Evolutionary conservation across 1,140 invertebrate genomes (phyloP).

Genomic region (Philaenus spumarius): DNA sequence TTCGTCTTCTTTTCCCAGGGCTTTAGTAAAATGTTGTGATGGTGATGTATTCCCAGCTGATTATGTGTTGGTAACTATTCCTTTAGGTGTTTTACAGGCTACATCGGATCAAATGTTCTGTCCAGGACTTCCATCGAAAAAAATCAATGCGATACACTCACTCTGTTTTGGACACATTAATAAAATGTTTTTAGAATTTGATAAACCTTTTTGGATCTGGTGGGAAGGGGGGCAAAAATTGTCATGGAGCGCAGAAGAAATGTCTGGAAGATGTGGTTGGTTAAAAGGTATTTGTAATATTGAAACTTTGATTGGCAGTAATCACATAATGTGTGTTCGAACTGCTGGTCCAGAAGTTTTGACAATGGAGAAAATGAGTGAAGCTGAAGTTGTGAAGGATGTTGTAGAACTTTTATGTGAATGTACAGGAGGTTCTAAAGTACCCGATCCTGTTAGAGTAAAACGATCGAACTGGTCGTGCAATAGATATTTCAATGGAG

Average conservation of each 20-base stretch:
- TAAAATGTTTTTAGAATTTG: conserved; percentile 79
- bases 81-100: conserved; percentile 77
- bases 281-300: conserved; percentile 56
- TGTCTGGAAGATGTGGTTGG: conserved; percentile 55
- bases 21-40: conserved; percentile 27
- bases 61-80: conserved; percentile 75
- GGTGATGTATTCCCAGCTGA: conserved; percentile 64
- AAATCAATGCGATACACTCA: conserved; percentile 65
- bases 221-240: conserved; percentile 43
- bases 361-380: conserved; percentile 60
- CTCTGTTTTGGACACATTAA: conserved; percentile 60
- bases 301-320: conserved; percentile 58
- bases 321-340: conserved; percentile 53
- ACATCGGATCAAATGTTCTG: conserved; percentile 65
- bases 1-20: conserved; percentile 26
- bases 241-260: conserved; percentile 48
- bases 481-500: conserved; percentile 60
- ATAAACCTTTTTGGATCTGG: conserved; percentile 66
- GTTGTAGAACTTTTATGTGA: conserved; percentile 10
- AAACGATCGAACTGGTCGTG: conserved; percentile 61
- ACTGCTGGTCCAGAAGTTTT: conserved; percentile 45
- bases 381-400: conserved; percentile 38
- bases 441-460: conserved; percentile 56
- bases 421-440: neutral
- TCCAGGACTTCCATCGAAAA: conserved; percentile 63